phyloP scores from a whole-genome alignment of 2,888 invertebrate species.

The Ornithoptera priamus region DNA sequence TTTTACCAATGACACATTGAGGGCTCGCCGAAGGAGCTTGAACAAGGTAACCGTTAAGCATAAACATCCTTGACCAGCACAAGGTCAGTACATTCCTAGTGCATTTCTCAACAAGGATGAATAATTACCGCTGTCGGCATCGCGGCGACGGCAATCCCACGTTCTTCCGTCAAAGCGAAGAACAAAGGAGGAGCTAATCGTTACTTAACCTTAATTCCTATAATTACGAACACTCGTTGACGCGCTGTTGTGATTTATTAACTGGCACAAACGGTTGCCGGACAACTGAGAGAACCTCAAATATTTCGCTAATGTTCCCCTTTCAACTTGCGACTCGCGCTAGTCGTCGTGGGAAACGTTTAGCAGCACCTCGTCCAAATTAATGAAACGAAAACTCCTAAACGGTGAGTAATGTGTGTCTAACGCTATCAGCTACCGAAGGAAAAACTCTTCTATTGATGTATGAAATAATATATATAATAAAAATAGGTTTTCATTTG shows the following conservation, averaged over 20 bases:
- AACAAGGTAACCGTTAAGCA: conserved; percentile 7
- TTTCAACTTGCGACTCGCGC: conserved; percentile 35
- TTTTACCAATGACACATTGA: neutral
- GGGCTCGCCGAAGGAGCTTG: neutral
- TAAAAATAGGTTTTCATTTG: too few species aligned
- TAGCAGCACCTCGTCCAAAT: conserved; percentile 35
- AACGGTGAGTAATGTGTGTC: conserved; percentile 20
- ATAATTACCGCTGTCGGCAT: conserved; percentile 27
- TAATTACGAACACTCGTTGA: conserved; percentile 64
- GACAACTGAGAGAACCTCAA: conserved; percentile 29
- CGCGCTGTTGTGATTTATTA: conserved; percentile 74
- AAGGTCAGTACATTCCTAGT: conserved; percentile 27
- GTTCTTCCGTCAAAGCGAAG: conserved; percentile 52
- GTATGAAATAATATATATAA: too few species aligned
- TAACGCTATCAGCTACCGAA: neutral
- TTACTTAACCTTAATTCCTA: conserved; percentile 76
- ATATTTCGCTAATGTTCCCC: conserved; percentile 56
- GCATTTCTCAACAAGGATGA: conserved; percentile 29
- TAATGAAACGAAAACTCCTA: conserved; percentile 39
- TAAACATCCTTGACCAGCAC: conserved; percentile 27
- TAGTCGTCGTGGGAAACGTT: conserved; percentile 52
- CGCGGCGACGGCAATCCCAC: conserved; percentile 47
- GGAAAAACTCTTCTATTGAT: neutral
- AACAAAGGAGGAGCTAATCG: conserved; percentile 70
- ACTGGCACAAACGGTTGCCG: conserved; percentile 38